Evolutionary conservation across 1,140 invertebrate species (phyloP).

Genomic region (Calephelis nemesis): DNA sequence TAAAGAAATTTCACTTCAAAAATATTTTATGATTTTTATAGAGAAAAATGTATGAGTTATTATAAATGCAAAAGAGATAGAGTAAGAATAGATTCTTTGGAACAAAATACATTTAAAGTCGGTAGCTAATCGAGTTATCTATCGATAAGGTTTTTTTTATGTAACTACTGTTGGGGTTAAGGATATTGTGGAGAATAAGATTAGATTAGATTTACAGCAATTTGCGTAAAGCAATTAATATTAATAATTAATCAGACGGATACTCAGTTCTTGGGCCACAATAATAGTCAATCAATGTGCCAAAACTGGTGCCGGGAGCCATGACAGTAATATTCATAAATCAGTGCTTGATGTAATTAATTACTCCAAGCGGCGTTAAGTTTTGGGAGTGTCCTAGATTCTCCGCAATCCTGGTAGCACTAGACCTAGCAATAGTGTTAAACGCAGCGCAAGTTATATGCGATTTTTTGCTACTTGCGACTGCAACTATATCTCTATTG

Average conservation of each 20-base stretch:
- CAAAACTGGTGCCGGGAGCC: neutral
- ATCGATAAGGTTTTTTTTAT: too few species aligned
- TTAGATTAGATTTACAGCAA: too few species aligned
- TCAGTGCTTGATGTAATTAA: conserved; percentile 10
- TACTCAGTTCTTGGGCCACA: neutral
- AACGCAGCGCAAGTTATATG: neutral
- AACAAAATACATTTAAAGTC: neutral
- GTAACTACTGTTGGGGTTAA: neutral
- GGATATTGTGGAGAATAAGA: neutral
- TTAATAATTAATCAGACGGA: neutral
- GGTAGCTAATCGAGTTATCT: neutral
- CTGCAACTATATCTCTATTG: neutral
- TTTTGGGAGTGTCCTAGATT: conserved; percentile 12
- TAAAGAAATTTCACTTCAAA: too few species aligned
- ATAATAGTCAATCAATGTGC: conserved; percentile 1
- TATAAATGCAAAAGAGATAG: neutral
- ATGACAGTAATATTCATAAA: conserved; percentile 4
- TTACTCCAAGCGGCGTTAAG: neutral
- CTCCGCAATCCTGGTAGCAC: neutral
- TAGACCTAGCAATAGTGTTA: neutral
- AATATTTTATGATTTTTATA: too few species aligned
- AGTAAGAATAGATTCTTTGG: neutral
- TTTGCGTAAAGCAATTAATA: neutral
- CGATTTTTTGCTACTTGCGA: neutral
- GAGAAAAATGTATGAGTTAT: too few species aligned